A percentile compares a stretch with the other conserved stretches of the same genome.
phyloP scores from a whole-genome alignment of 2,113 vertebrate genomes.

The Cheirogaleus medius region DNA sequence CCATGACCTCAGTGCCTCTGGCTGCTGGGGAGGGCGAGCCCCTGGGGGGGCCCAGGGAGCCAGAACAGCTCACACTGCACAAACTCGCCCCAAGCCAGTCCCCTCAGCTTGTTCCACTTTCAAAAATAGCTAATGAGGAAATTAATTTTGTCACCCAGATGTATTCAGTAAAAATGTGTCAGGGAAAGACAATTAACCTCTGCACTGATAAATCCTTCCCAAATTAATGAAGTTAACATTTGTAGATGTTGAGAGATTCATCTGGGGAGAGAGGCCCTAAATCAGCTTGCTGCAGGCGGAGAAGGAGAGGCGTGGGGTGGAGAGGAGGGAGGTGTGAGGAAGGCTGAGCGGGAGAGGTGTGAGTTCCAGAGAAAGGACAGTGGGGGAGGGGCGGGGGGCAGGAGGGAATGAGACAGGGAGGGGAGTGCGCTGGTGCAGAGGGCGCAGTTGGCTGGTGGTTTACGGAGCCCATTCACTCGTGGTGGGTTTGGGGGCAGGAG shows the following conservation, averaged over 20 bases:
- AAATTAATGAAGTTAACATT: conserved; percentile 73
- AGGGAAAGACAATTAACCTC: conserved; percentile 86
- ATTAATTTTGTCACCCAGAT: conserved; percentile 86
- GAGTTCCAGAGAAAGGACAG: rapidly evolving
- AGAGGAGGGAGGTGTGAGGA: background rate
- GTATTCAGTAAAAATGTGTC: conserved; percentile 82
- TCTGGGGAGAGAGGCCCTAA: background rate
- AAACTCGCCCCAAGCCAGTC: conserved; percentile 57
- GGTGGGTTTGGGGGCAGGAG: background rate
- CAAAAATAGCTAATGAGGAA: conserved; percentile 86
- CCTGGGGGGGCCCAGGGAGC: background rate
- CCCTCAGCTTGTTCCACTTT: conserved; percentile 81
- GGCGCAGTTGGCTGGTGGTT: background rate
- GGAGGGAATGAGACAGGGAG: no score
- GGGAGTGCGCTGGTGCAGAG: background rate
- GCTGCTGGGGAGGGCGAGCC: background rate
- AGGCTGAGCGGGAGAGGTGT: rapidly evolving
- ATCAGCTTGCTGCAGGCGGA: background rate
- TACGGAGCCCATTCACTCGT: rapidly evolving
- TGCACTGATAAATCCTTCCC: conserved; percentile 72
- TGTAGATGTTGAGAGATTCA: conserved; percentile 15
- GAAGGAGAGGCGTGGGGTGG: background rate
- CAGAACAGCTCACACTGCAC: background rate
- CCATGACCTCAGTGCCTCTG: background rate
- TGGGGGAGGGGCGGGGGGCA: rapidly evolving